Evolutionary conservation across 2,113 vertebrate species (phyloP), one percentile per base, ranked within the genome.

Genomic region (Heteronetta atricapilla): DNA sequence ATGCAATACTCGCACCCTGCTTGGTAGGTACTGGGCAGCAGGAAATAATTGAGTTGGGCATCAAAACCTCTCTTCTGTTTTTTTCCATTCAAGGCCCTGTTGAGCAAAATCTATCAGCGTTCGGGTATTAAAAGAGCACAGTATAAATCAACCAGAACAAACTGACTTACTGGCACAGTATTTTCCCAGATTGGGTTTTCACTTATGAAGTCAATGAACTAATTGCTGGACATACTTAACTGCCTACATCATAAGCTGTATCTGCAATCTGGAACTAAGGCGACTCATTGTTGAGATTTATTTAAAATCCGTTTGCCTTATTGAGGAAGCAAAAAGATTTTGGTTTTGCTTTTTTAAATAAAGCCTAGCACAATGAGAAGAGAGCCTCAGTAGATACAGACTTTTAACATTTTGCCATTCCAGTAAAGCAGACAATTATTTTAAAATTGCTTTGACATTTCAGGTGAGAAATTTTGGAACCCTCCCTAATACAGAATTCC

Each of bases 281-380:
- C 34, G 40, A 68, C 31, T 53, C 26, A 19, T 18, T 70, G 42
- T 48, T 78, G 46, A 88, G 5, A 90, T 46, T 64, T 70, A 59
- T 26, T 91, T 86, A 86, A 13, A 83, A 75, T 42, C 10, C 19
- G 74, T 33, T 64, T 77, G 13, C 22, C 91, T 70, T 74, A 77
- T 25, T 76, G 26, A 74, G 56, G 21, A 95, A 70, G 23, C 17
- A 89, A 79, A 85, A 33, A 3, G 15, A 1, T 36, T 74, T 70
- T 38, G 15, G 66, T 11, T 11, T 4, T 14, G 2, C 3, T 36
- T 23, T 23, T 14, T 8, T 3, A 52, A 42, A 25, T 48, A 74
- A 86, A 82, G 60, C 13, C 3, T 1, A 81, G 20, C 22, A 23
- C 25, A 81, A 59, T 34, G 42, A 3, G 21, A 72, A 78, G 20